A percentile compares a stretch with the other conserved stretches of the same genome.
phyloP scores from a whole-genome alignment of 64 coral and sea anemone genomes.

The Actinia equina region DNA sequence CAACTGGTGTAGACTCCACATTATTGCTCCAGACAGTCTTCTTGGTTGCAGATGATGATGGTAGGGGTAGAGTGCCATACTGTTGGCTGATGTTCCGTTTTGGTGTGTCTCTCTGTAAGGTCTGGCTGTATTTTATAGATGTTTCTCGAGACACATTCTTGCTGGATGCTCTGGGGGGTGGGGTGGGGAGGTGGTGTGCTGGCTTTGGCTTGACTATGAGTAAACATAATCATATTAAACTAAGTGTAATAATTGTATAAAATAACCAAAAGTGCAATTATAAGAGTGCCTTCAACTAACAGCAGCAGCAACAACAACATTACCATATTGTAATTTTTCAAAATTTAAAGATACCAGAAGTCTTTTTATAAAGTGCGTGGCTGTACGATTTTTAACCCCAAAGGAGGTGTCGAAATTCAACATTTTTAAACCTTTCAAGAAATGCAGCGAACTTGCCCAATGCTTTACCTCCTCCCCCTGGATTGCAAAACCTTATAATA shows the following conservation, averaged over 20 bases:
- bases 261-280: neutral
- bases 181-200: slow-evolving; percentile 44
- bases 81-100: slow-evolving; percentile 61
- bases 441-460: no score
- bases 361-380: no score
- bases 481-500: no score
- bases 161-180: slow-evolving; percentile 86
- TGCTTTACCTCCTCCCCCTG: no score
- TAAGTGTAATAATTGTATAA: neutral
- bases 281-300: neutral
- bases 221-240: neutral
- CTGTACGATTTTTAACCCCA: no score
- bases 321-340: no score
- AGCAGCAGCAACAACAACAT: no score
- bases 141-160: slow-evolving; percentile 63
- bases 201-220: slow-evolving; percentile 58
- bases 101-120: slow-evolving; percentile 66
- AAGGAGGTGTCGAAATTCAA: no score
- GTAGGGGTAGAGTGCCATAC: slow-evolving; percentile 72
- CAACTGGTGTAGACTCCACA: neutral
- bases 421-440: no score
- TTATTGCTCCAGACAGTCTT: neutral
- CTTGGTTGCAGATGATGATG: slow-evolving; percentile 36
- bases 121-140: slow-evolving; percentile 81
- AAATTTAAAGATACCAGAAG: no score